A percentile compares a stretch with the other conserved stretches of the same genome.
phyloP scores from a whole-genome alignment of 2,888 invertebrate species.

The Euclidia mi region DNA sequence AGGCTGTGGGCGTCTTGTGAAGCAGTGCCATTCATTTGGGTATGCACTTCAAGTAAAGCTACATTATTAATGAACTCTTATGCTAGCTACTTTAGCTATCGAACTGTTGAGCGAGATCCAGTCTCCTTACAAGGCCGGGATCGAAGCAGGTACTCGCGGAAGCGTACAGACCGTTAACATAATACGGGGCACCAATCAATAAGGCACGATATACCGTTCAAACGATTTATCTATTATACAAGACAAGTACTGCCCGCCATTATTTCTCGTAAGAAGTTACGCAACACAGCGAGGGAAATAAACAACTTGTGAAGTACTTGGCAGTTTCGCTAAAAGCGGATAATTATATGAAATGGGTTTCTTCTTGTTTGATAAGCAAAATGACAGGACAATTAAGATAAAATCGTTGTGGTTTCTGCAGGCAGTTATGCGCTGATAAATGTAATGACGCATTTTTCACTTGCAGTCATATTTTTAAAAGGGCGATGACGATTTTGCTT shows the following conservation, averaged over 20 bases:
- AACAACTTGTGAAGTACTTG: constrained; percentile 17
- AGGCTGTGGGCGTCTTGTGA: too few species aligned
- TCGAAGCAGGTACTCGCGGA: constrained; percentile 53
- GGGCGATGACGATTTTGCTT: constrained; percentile 18
- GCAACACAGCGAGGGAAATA: constrained; percentile 26
- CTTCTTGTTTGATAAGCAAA: constrained; percentile 48
- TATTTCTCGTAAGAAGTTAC: constrained; percentile 35
- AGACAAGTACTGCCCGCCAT: constrained; percentile 33
- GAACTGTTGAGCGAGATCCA: constrained; percentile 26
- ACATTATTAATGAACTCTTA: constrained; percentile 27
- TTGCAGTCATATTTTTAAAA: constrained; percentile 17
- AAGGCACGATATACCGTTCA: constrained; percentile 42
- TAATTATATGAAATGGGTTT: constrained; percentile 39
- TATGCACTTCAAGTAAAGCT: too few species aligned
- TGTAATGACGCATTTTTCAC: constrained; percentile 42
- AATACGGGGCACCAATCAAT: constrained; percentile 45
- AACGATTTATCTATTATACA: constrained; percentile 49
- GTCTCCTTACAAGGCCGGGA: constrained; percentile 55
- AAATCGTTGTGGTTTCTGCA: constrained; percentile 27
- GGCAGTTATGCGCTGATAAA: constrained; percentile 45
- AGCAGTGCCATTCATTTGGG: too few species aligned
- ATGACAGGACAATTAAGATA: constrained; percentile 55
- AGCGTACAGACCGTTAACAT: constrained; percentile 51
- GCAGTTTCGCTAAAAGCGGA: constrained; percentile 23
- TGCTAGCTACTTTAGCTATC: constrained; percentile 15